Evolutionary conservation across 1,140 invertebrate genomes (phyloP).

Genomic region (Lordiphosa mommai): DNA sequence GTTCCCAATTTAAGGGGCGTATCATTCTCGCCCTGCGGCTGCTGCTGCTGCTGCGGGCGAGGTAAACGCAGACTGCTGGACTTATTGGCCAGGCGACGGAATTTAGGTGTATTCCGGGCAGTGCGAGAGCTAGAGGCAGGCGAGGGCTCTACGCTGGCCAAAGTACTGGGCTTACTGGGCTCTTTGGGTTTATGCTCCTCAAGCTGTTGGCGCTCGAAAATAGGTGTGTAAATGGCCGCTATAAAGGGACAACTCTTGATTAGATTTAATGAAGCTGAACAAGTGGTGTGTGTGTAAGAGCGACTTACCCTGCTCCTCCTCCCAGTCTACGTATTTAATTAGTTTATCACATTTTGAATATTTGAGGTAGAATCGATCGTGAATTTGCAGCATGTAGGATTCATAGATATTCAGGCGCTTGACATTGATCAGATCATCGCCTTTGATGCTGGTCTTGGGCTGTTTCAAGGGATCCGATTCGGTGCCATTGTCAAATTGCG

Average conservation of each 20-base stretch:
- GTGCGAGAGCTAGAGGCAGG: constrained; percentile 30
- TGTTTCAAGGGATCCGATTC: constrained; percentile 82
- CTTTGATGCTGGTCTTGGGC: constrained; percentile 85
- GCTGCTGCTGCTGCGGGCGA: constrained; percentile 13
- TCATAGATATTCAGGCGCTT: constrained; percentile 92
- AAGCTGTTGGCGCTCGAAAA: constrained; percentile 34
- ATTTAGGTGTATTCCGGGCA: constrained; percentile 28
- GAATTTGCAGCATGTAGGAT: constrained; percentile 93
- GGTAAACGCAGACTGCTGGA: constrained; percentile 9
- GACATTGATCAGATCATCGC: constrained; percentile 88
- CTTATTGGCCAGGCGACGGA: constrained; percentile 36
- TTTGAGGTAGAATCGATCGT: constrained; percentile 87
- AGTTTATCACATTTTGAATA: constrained; percentile 81
- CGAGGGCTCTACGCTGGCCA: constrained; percentile 13
- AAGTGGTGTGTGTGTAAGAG: neutral
- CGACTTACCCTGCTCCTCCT: constrained; percentile 81
- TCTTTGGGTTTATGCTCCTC: constrained; percentile 12
- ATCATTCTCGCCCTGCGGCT: constrained; percentile 10
- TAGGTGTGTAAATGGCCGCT: constrained; percentile 35
- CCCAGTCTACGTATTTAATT: constrained; percentile 82
- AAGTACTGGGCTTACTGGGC: constrained; percentile 8
- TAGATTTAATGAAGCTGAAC: neutral
- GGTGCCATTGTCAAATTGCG: constrained; percentile 80
- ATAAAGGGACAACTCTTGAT: neutral
- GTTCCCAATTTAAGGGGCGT: constrained; percentile 8